Conservation (phyloP, 2,113 vertebrate genomes). For the Oxyruncus cristatus region DNA sequence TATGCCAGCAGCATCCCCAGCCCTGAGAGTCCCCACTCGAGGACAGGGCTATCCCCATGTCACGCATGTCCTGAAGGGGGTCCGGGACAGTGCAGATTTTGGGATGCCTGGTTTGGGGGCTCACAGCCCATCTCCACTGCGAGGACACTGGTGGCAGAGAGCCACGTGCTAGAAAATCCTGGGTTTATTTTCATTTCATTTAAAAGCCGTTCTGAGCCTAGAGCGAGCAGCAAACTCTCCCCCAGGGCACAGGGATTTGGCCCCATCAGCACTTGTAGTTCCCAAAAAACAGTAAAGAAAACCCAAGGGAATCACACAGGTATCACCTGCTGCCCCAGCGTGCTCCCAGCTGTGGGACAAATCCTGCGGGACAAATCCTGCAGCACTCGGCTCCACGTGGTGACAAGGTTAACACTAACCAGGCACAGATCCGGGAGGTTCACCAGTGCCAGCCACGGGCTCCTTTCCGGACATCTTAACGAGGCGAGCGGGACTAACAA, state of each 20-base stretch:
- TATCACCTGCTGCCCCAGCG: rapidly evolving
- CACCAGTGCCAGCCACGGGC: neutral
- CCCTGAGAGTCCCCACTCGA: rapidly evolving
- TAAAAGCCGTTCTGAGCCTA: neutral
- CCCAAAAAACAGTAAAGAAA: neutral
- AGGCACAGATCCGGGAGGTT: rapidly evolving
- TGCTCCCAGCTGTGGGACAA: rapidly evolving
- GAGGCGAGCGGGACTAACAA: rapidly evolving
- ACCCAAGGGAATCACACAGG: neutral
- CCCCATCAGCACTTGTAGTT: conserved; percentile 11
- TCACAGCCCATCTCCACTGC: rapidly evolving
- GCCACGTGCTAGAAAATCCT: neutral
- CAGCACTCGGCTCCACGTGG: rapidly evolving
- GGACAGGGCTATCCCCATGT: neutral
- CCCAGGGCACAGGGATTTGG: neutral
- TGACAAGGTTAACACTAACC: neutral
- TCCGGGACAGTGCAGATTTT: neutral
- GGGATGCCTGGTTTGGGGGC: rapidly evolving
- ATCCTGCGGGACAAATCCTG: neutral
- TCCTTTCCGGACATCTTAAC: rapidly evolving
- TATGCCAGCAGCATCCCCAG: rapidly evolving
- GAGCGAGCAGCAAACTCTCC: neutral
- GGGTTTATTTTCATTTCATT: conserved; percentile 9
- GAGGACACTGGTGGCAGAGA: neutral
- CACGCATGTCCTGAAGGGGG: neutral